These are phyloP conservation scores for Hirundo rustica DNA, from an alignment of 2,797 vertebrate species.

Conservation along the genomic window DNA sequence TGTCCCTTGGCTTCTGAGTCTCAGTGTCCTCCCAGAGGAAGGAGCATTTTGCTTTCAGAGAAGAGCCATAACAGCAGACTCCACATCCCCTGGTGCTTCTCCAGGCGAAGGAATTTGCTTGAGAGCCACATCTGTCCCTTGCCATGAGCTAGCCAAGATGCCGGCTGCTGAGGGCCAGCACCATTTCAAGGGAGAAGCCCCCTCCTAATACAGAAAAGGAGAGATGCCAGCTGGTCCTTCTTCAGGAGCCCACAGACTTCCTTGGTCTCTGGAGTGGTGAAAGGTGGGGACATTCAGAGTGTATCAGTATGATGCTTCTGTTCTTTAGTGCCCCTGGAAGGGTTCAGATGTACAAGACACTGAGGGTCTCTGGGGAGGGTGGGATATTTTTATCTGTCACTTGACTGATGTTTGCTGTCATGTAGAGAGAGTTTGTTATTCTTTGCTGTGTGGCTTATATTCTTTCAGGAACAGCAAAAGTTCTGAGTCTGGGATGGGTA, in stretches of 20 bases:
- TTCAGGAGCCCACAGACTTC: neutral
- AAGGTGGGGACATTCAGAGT: neutral
- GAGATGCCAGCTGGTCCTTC: neutral
- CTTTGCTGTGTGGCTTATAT: constrained; percentile 57
- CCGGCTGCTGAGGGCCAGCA: neutral
- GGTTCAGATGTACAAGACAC: constrained; percentile 14
- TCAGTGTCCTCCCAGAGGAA: neutral
- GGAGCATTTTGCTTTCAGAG: neutral
- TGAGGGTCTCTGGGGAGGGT: constrained; percentile 39
- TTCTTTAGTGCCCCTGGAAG: neutral
- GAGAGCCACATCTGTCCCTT: neutral
- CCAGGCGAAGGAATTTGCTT: neutral
- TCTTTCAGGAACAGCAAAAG: constrained; percentile 49
- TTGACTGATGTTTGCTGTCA: constrained; percentile 56
- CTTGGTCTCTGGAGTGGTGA: neutral
- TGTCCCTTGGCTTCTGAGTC: neutral
- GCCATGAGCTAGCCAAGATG: neutral
- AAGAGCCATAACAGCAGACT: neutral
- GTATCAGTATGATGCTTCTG: neutral
- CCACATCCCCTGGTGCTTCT: neutral
- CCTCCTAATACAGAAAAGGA: neutral
- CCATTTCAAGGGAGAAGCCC: neutral
- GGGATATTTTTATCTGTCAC: constrained; percentile 59
- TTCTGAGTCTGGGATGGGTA: constrained; percentile 64
- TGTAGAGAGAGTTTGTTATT: constrained; percentile 67